Evolutionary conservation across 2,113 vertebrate genomes (phyloP), one percentile per base, ranked within the genome.

Genomic region (Morone chrysops): DNA sequence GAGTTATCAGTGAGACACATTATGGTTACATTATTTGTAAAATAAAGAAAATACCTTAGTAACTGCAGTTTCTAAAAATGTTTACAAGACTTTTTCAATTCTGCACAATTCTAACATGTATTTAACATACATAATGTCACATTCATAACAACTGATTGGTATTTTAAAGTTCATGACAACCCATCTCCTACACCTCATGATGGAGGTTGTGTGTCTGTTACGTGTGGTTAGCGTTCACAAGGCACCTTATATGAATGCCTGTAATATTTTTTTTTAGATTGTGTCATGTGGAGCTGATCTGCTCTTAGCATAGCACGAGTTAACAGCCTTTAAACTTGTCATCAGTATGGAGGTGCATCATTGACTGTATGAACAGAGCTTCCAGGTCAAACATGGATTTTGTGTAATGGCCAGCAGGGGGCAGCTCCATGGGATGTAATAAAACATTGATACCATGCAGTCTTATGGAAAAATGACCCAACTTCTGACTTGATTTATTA

Each of bases 311-410:
- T 43, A 20, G 20, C 67, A 45, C 14, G 48, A 54, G 54, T 80
- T 70, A 13, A 50, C 31, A 75, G 57, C 38, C 9, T 77, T 4
- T 74, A 43, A 69, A 60, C 51, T 41, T 51, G 50, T 2, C 80
- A 59, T 70, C 38, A 57, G 25, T 7, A 40, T 62, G 47, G 66
- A 47, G 25, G 20, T 60, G 4, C 20, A 20, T 48, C 31, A 31
- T 4, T 31, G 31, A 31, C 31, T 31, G 31, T 31, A 31, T 31
- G 31, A 31, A 31, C 31, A 31, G 31, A 31, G 31, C 31, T 31
- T 31, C 31, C 31, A 31, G 31, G 31, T 31, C 31, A 31, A 2
- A 31, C 31, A 31, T 31, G 31, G 31, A 31, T 31, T 31, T 2
- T 31, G 3, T 31, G 31, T 31, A 4, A 31, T 31, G 31, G 31